Base-by-base conservation (phyloP, 2,797 vertebrate genomes). In the Acrossocheilus wenchowensis region DNA sequence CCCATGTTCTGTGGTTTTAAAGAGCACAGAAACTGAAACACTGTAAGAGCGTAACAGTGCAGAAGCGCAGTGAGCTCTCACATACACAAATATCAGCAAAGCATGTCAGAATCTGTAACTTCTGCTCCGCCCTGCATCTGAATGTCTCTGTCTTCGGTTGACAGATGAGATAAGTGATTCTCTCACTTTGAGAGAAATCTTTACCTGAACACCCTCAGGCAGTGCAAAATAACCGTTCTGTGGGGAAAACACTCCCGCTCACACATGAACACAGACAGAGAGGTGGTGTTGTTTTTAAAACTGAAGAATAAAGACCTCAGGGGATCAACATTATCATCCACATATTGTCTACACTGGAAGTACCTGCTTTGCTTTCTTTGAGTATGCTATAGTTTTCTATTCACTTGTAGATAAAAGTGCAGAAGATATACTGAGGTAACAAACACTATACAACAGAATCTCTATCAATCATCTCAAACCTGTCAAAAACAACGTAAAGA, bases 141-240 rank as follows among this genome's bases (percentile, higher is more conserved):
- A 69, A 17, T 82, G 50, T 23, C 75, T 78, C 45, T 52, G 83
- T 83, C 71, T 83, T 36, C 83, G 34, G 77, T 10, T 92, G 88
- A 91, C 89, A 90, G 85, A 90, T 36, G 54, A 82, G 86, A 87
- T 86, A 74, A 87, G 83, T 89, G 78, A 84, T 83, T 86, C 78
- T 88, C 66, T 74, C 83, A 45, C 41, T 45, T 54, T 78, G 87
- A 92, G 88, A 62, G 2, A 66, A 79, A 88, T 91, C 90, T 89
- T 26, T 83, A 89, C 78, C 85, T 87, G 82, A 69, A 77, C n/a
- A n/a, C 75, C 88, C 86, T 48, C 87, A 87, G 90, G 89, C 48
- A 64, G 86, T 60, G 72, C 84, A 74, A 84, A 90, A 83, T 69
- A 89, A 84, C 66, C 86, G 87, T 77, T 82, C 60, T 78, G 64